phyloP scores from a whole-genome alignment of 1,140 invertebrate species.

The Aphelinus certus region DNA sequence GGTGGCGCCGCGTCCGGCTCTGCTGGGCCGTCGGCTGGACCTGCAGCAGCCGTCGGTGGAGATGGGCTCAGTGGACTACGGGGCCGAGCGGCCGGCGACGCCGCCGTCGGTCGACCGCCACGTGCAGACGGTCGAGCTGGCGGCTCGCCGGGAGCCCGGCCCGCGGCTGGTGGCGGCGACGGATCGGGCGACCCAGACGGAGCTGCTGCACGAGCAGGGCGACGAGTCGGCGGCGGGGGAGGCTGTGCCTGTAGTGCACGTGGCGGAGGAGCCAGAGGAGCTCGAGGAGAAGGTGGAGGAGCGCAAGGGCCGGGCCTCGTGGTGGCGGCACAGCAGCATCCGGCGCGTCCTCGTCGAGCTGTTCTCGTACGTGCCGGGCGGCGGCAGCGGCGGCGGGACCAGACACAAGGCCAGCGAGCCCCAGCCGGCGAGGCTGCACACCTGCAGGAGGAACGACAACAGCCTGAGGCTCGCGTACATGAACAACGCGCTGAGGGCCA shows the following conservation, averaged over 20 bases:
- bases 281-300: no score
- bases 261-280: no score
- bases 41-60: slow-evolving; percentile 44
- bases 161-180: no score
- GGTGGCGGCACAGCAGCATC: not conserved
- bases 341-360: not conserved
- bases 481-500: not conserved
- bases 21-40: slow-evolving; percentile 1
- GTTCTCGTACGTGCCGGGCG: not conserved
- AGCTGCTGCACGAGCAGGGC: no score
- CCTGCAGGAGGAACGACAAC: not conserved
- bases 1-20: not conserved
- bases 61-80: slow-evolving; percentile 40
- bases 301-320: no score
- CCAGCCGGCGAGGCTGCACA: not conserved
- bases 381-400: not conserved
- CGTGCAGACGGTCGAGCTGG: not conserved
- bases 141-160: no score
- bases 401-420: not conserved
- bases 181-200: no score
- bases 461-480: not conserved
- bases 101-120: slow-evolving; percentile 22
- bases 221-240: no score
- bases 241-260: no score
- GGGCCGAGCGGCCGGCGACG: slow-evolving; percentile 3